Base-by-base conservation (phyloP, 2,888 invertebrate species). In the Drosophila flavopinicola region DNA sequence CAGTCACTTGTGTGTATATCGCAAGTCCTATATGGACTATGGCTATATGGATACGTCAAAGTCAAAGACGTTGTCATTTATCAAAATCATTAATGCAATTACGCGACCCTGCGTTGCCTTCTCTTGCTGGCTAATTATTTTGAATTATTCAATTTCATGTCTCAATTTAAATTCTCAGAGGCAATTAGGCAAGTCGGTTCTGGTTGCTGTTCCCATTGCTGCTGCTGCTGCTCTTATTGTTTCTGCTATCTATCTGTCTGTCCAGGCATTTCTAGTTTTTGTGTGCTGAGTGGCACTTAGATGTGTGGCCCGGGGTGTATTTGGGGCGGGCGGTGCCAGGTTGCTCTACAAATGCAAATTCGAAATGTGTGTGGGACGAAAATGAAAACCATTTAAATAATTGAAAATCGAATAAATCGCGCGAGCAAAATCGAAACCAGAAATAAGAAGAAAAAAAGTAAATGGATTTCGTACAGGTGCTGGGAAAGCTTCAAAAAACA, bases 61-160 rank as follows among this genome's bases (percentile, higher is more conserved):
- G 61, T 59, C 66, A 57, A 56, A 63, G 64, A 57, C 59, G 38
- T 66, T 79, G 76, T 75, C 85, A 85, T 83, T 83, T 83, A 85
- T 83, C 87, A 84, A 85, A 84, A 82, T 82, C 87, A 75, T 87
- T 85, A 84, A 84, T 87, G 87, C 84, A 84, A 84, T 84, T 87
- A 84, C 75, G 78, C 65, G 66, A 64, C 63, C 54, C 58, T 35
- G 57, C 13, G 3, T n/a, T 52, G 35, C 17, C 71, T 51, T 56
- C 60, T 47, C 75, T 68, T 53, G 76, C 61, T 56, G 68, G 80
- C 89, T 88, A 90, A 90, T 90, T 90, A 90, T 89, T 90, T 88
- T 87, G 88, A 90, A 89, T 90, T 90, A 90, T 90, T 90, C 89
- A 90, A 90, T 90, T 90, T 90, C 88, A 86, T 86, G 85, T 89